phyloP scores from a whole-genome alignment of 2,888 invertebrate genomes.

The Morpho achilles region DNA sequence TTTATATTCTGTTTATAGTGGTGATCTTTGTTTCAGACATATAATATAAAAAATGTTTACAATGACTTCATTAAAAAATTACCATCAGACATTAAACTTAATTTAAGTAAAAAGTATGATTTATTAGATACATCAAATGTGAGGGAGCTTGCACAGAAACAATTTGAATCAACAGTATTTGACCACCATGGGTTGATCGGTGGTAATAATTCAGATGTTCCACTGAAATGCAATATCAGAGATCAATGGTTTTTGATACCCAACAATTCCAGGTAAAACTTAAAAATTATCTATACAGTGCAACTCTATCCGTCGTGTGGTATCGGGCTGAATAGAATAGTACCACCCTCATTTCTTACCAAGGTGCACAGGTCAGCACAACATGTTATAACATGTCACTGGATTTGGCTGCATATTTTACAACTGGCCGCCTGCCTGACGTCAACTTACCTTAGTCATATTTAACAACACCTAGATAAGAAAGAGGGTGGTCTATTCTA shows the following conservation, averaged over 20 bases:
- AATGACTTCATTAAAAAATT: conserved; percentile 37
- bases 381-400: no score
- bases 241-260: conserved; percentile 82
- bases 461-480: no score
- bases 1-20: background rate
- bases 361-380: no score
- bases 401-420: no score
- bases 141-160: conserved; percentile 43
- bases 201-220: conserved; percentile 72
- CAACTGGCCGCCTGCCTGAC: no score
- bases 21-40: conserved; percentile 36
- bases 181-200: conserved; percentile 60
- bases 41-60: conserved; percentile 41
- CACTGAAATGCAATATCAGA: conserved; percentile 70
- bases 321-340: no score
- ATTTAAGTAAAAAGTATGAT: conserved; percentile 38
- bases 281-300: no score
- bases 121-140: conserved; percentile 46
- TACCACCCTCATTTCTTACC: no score
- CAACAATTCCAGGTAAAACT: conserved; percentile 76
- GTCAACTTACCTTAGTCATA: no score
- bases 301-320: no score
- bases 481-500: no score
- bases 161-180: conserved; percentile 53
- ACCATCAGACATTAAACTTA: conserved; percentile 34